Percentiles rank a stretch among this genome's conserved stretches.
phyloP scores from a whole-genome alignment of 2,797 vertebrate species.

The Trematomus bernacchii region DNA sequence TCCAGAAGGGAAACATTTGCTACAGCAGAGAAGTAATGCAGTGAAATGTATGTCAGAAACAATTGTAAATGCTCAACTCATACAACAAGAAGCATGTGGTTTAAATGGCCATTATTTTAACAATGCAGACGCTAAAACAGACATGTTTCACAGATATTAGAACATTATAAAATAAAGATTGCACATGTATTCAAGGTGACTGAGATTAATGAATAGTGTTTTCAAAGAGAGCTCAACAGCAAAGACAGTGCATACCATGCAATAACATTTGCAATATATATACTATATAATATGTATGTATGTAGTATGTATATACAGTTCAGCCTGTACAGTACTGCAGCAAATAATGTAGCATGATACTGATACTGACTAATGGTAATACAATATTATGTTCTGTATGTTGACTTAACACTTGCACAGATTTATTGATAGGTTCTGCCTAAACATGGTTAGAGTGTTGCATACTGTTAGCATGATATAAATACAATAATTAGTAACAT shows the following conservation, averaged over 20 bases:
- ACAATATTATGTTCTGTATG: neutral
- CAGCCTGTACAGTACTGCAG: neutral
- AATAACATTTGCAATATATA: neutral
- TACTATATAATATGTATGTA: too few species aligned
- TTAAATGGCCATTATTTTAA: neutral
- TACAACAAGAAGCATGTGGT: neutral
- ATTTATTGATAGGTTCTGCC: neutral
- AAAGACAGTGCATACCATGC: neutral
- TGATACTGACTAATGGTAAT: slow-evolving; percentile 1
- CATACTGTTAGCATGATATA: neutral
- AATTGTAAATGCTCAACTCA: neutral
- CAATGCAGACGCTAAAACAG: neutral
- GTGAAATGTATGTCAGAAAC: neutral
- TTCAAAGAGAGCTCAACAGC: neutral
- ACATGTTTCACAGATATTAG: neutral
- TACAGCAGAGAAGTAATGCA: slow-evolving; percentile 7
- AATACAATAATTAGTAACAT: neutral
- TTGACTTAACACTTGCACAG: neutral
- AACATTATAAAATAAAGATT: neutral
- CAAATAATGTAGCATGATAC: neutral
- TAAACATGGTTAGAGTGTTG: neutral
- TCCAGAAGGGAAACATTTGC: neutral
- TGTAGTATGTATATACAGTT: neutral
- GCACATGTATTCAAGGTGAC: neutral
- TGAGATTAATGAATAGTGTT: neutral